Conservation (phyloP, 1,140 invertebrate species). For the Polyergus mexicanus region DNA sequence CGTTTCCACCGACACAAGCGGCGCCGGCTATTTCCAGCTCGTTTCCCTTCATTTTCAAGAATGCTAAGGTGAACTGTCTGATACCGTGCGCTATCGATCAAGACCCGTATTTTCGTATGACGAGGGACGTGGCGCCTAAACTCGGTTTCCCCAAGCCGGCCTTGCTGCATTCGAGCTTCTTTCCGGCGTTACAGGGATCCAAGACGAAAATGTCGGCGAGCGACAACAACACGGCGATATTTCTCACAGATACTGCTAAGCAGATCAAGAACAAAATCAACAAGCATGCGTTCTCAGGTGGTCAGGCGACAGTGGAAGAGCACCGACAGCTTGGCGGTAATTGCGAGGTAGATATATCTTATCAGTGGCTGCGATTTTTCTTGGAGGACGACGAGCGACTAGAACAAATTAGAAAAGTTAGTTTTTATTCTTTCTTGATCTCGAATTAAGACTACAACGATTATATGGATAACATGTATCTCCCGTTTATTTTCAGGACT, state of each 20-base stretch:
- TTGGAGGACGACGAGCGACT: constrained; percentile 97
- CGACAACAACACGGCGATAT: constrained; percentile 97
- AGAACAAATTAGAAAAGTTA: constrained; percentile 92
- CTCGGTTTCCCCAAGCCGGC: constrained; percentile 97
- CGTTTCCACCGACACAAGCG: constrained; percentile 98
- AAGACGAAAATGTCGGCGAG: constrained; percentile 99
- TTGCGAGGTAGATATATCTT: constrained; percentile 98
- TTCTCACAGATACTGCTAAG: constrained; percentile 97
- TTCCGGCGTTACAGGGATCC: constrained; percentile 98
- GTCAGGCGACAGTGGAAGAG: constrained; percentile 96
- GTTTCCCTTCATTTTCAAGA: constrained; percentile 98
- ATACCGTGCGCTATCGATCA: constrained; percentile 99
- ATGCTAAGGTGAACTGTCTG: constrained; percentile 95
- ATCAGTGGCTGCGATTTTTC: constrained; percentile 98
- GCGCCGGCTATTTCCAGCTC: constrained; percentile 97
- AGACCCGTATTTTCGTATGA: constrained; percentile 99
- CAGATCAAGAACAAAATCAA: constrained; percentile 99
- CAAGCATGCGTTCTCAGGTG: constrained; percentile 99
- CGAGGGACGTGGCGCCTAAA: constrained; percentile 97
- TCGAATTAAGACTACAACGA: background rate
- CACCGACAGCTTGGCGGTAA: constrained; percentile 97
- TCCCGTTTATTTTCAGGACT: constrained; percentile 88
- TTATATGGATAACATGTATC: background rate
- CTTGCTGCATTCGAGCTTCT: constrained; percentile 97
- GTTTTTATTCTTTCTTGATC: background rate